These are phyloP conservation scores for Nannobrachium achirus DNA, from an alignment of 2,113 vertebrate species.

Conservation along the genomic window DNA sequence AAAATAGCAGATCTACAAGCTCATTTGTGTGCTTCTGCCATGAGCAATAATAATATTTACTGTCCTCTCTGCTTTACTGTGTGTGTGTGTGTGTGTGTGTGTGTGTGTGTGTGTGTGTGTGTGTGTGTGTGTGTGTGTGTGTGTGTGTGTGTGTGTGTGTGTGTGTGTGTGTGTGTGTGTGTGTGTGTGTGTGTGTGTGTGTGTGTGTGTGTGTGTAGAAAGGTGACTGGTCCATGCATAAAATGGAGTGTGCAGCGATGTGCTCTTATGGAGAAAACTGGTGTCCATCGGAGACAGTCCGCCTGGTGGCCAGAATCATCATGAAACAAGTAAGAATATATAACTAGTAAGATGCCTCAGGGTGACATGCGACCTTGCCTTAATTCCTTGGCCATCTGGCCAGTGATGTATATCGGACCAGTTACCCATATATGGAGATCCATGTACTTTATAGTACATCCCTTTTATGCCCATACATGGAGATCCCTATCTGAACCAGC, in stretches of 20 bases:
- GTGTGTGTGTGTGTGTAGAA: slow-evolving; percentile 73
- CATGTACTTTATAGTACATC: no score
- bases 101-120: background rate
- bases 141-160: background rate
- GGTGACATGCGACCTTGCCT: no score
- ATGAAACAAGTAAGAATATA: slow-evolving; percentile 89
- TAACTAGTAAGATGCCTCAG: background rate
- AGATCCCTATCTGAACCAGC: no score
- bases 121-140: background rate
- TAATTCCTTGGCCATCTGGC: no score
- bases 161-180: slow-evolving; percentile 18
- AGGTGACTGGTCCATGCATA: slow-evolving; percentile 96
- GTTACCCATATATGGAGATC: no score
- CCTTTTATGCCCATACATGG: no score
- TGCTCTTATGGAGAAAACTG: slow-evolving; percentile 91
- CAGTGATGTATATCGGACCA: no score
- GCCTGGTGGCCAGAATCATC: slow-evolving; percentile 92
- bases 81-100: background rate
- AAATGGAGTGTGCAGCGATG: slow-evolving; percentile 94
- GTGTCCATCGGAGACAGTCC: slow-evolving; percentile 95
- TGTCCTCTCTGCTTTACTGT: no score
- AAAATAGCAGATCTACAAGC: no score
- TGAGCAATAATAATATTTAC: no score
- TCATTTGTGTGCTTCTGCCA: no score
- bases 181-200: slow-evolving; percentile 1